Evolutionary conservation across 2,113 vertebrate genomes (phyloP).

Genomic region (Fukomys damarensis): DNA sequence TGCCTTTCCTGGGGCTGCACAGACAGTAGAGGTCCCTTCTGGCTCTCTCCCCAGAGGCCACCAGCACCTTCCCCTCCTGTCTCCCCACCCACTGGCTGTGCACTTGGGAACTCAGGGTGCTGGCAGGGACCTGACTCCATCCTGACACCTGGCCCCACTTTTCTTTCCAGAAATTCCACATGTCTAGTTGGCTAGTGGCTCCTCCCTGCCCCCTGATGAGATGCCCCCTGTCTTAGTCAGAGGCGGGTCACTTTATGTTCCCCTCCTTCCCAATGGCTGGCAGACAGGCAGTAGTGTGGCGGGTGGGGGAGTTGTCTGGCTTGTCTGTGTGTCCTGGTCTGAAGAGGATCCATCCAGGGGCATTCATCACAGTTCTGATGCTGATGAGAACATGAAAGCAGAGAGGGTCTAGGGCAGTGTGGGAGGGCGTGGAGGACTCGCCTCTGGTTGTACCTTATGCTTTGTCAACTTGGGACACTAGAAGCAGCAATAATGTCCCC

Average conservation of each 20-base stretch:
- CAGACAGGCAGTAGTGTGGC: background rate
- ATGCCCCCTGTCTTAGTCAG: background rate
- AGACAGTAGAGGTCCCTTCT: background rate
- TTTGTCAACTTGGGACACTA: background rate
- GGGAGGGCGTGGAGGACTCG: background rate
- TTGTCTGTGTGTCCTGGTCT: background rate
- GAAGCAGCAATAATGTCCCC: background rate
- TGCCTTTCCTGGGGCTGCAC: background rate
- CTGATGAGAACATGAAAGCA: background rate
- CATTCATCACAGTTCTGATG: background rate
- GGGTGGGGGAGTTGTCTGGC: background rate
- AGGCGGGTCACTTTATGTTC: background rate
- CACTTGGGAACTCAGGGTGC: background rate
- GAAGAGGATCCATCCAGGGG: background rate
- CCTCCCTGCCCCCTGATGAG: background rate
- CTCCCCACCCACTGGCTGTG: background rate
- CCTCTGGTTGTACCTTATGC: background rate
- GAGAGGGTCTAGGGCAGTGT: background rate
- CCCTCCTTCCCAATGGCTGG: background rate
- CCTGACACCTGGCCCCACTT: background rate
- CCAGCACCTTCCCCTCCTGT: background rate
- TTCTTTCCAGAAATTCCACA: background rate
- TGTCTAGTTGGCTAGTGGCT: background rate
- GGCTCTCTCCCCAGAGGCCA: background rate
- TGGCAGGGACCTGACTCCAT: background rate